Evolutionary conservation across 2,113 vertebrate genomes (phyloP).

Genomic region (Etia nguti): DNA sequence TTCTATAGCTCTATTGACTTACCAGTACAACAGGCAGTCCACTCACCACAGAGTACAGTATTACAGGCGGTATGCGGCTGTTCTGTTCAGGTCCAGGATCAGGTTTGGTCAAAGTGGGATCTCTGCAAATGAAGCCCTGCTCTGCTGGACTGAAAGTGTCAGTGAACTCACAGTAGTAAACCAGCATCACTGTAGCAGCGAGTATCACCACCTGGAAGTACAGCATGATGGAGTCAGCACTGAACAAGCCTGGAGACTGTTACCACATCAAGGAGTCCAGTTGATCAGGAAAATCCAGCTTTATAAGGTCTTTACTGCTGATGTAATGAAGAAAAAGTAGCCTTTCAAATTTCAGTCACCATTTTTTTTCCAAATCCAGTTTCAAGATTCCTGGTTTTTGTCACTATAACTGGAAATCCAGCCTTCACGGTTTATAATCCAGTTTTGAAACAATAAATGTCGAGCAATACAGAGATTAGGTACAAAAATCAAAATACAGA

Average conservation of each 20-base stretch:
- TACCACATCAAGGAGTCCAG: neutral
- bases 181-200: constrained; percentile 86
- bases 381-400: neutral
- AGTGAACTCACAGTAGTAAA: constrained; percentile 90
- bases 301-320: neutral
- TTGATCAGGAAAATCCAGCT: neutral
- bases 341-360: neutral
- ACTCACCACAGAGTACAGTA: constrained; percentile 83
- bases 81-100: constrained; percentile 85
- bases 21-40: constrained; percentile 86
- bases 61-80: constrained; percentile 80
- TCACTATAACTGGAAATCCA: neutral
- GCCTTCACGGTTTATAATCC: too few species aligned
- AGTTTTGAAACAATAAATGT: neutral
- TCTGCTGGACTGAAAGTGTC: constrained; percentile 86
- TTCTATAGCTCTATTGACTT: constrained; percentile 41
- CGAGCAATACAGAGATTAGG: neutral
- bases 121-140: constrained; percentile 89
- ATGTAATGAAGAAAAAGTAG: neutral
- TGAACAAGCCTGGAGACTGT: neutral
- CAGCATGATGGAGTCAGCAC: constrained; percentile 71
- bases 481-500: neutral
- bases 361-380: neutral
- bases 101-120: constrained; percentile 81
- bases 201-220: constrained; percentile 94